Evolutionary conservation across 2,113 vertebrate genomes (phyloP).

Genomic region (Silurus asotus): DNA sequence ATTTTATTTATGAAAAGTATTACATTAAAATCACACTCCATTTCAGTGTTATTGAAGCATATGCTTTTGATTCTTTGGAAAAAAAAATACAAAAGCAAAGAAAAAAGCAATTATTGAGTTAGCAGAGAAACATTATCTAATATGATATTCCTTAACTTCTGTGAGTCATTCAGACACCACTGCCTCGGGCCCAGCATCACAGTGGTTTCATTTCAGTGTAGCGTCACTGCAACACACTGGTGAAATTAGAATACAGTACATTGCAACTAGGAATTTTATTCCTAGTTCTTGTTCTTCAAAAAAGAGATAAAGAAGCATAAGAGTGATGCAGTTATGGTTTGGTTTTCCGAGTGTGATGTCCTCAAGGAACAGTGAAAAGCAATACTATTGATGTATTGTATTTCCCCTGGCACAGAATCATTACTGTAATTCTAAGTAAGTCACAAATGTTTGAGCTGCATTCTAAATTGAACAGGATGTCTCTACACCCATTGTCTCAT

Average conservation of each 20-base stretch:
- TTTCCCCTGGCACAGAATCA: neutral
- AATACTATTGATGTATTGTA: neutral
- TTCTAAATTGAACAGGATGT: neutral
- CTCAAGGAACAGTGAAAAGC: neutral
- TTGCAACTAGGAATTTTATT: neutral
- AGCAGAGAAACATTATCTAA: neutral
- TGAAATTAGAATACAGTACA: neutral
- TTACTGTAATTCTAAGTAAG: neutral
- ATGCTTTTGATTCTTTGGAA: neutral
- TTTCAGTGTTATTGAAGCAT: neutral
- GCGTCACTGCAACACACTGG: neutral
- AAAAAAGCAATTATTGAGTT: neutral
- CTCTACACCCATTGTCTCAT: neutral
- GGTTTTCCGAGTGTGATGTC: neutral
- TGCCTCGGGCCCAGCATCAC: neutral
- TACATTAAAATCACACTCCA: neutral
- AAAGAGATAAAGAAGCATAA: neutral
- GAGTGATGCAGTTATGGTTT: neutral
- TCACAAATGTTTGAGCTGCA: neutral
- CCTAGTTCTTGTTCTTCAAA: neutral
- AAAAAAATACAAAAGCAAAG: neutral
- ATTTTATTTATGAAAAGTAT: neutral
- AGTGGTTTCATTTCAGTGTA: neutral
- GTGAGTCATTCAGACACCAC: neutral
- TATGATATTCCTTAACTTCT: neutral